Evolutionary conservation across 35 echinoderm and acorn worm genomes (phyloP), one percentile per base, ranked within the genome.

Genomic region (Holothuria glaberrima): DNA sequence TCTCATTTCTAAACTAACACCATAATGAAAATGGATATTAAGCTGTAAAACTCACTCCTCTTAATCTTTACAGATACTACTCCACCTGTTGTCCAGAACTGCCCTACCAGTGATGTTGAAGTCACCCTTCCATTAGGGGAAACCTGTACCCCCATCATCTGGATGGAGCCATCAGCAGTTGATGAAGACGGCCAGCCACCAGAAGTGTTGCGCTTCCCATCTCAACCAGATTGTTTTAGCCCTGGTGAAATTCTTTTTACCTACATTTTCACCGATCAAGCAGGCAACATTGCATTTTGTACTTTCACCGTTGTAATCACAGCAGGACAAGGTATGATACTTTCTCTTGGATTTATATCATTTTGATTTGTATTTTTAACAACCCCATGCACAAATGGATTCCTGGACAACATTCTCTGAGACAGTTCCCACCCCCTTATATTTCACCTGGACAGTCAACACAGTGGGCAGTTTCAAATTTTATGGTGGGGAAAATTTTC

Each of bases 91-190:
- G 56, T 63, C 52, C 17, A 61, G 57, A 61, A 84, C 30, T 84
- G 80, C 21, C 85, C 85, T 7, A 16, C 58, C 10, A 24, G 21
- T 20, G 46, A n/a, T 29, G 25, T 87, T 69, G 17, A 35, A 21
- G 62, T 87, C 20, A n/a, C 85, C 10, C 35, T 87, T 16, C 13
- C 85, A n/a, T 5, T 24, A 10, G 61, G 38, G 17, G 30, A 38
- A 18, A 87, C 61, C 9, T 87, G 85, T 31, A 56, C 65, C 21
- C 17, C 60, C 25, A 71, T 87, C 30, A 46, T 87, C 32, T 87
- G 85, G 85, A 71, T 48, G 17, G 61, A 67, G 70, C 85, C 85
- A 50, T 27, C 85, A 12, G 85, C 85, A 26, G 65, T 62, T 22
- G 85, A 87, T 22, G 62, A 87, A 30, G 66, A 71, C n/a, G 62